Evolutionary conservation across 2,888 invertebrate genomes (phyloP), one percentile per base, ranked within the genome.

Genomic region (Chouioia cunea): DNA sequence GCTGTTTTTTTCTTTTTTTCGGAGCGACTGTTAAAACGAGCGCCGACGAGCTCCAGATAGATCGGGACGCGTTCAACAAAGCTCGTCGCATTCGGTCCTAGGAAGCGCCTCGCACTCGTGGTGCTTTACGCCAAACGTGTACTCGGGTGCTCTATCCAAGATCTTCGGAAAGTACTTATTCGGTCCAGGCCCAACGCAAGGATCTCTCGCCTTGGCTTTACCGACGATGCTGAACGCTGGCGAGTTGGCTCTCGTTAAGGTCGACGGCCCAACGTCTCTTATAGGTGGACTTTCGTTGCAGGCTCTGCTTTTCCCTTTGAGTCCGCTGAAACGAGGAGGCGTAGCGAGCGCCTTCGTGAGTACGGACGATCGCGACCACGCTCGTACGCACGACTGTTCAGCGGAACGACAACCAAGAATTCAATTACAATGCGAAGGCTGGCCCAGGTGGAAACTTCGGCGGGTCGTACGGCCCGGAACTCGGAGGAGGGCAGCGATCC

Each of bases 121-220:
- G 80, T 90, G 89, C 73, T 87, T 87, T n/a, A 86, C 83, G 53
- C 91, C 91, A 80, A 91, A 91, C 27, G 90, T 89, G 78, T 87
- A 91, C 3, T 88, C 84, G 63, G 88, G 88, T 12, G 86, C 86
- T 67, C 86, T 86, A 83, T 87, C 86, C 0, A 81, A 79, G 22
- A 80, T 84, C 75, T 87, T 87, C 12, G 81, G 81, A 76, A 87
- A 83, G 79, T 89, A 89, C 44, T 64, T 52, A 3, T 88, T 88
- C 23, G 89, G 89, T 78, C 89, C 89, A 71, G 86, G 82, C 73
- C 88, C 87, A 2, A 85, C 86, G 0, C 88, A 88, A 2, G 85
- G 86, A 15, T 86, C 79, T 54, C 77, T 79, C 64, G 85, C 86
- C 0, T 79, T 84, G 66, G 82, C 81, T 52, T 83, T 83, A 50